Base-by-base conservation (phyloP, 2,888 invertebrate genomes). In the Hermaeophaga mercurialis region DNA sequence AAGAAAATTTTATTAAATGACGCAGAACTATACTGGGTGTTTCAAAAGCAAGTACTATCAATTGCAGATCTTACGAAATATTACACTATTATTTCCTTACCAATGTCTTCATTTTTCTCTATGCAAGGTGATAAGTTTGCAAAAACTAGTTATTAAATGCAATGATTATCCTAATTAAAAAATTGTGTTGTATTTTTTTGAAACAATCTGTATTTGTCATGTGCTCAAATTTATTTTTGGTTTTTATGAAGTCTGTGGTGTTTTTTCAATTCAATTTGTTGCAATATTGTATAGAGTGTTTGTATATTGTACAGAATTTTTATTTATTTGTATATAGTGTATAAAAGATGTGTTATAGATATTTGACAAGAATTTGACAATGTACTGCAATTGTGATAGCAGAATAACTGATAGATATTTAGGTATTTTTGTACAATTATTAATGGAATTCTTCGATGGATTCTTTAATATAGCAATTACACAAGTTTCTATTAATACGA, bases 341-440 rank as follows among this genome's bases (percentile, higher is more conserved):
- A 65, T 54, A 63, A 28, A 46, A 61, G 57, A 61, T 64, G 68
- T 67, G 73, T 73, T 73, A 52, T 52, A 72, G 70, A 50, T 63
- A 58, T 68, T 67, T 62, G 52, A 68, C 62, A 69, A 49, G 62
- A 57, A 62, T 62, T 66, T 63, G 64, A 70, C 55, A 64, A 58
- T 65, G 69, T 72, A 72, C 75, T 73, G 72, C 71, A 73, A 73
- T 66, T 76, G 76, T 76, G 76, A 76, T 76, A 76, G 76, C 71
- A 74, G 72, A 70, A 67, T 59, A 61, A 71, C 63, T 65, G 45
- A 61, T 61, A 67, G 65, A 64, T 61, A 59, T 69, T 71, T 75
- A 76, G 75, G 75, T 76, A 76, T 76, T 76, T 76, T 76, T 76
- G 73, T 76, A 76, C 75, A 68, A 67, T 15, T 12, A 36, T 49